Conservation (phyloP, 1,140 invertebrate species). For the Linepithema humile region DNA sequence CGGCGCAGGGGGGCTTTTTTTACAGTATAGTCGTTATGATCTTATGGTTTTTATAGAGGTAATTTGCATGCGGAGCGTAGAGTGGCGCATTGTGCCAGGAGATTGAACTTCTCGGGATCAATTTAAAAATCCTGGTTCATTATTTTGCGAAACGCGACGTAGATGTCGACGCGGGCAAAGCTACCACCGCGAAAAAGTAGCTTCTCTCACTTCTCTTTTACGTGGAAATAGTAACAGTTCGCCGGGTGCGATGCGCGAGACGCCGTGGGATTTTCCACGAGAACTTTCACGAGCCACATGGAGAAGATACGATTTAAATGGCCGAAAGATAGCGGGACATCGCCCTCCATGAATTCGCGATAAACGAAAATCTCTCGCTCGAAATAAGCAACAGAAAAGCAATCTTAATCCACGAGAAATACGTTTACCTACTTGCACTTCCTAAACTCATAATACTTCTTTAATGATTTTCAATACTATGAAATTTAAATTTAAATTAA, state of each 20-base stretch:
- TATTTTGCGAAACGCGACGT: slow-evolving; percentile 56
- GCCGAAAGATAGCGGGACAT: not conserved
- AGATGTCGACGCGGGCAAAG: slow-evolving; percentile 25
- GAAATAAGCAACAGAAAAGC: not conserved
- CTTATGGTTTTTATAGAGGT: slow-evolving; percentile 70
- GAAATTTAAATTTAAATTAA: not conserved
- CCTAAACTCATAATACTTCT: not conserved
- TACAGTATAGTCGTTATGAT: slow-evolving; percentile 28
- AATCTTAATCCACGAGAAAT: not conserved
- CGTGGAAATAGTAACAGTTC: slow-evolving; percentile 22
- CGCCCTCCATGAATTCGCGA: not conserved
- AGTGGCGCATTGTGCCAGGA: slow-evolving; percentile 66
- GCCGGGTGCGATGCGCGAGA: not conserved
- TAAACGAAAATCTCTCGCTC: not conserved
- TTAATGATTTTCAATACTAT: not conserved
- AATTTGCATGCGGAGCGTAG: slow-evolving; percentile 72
- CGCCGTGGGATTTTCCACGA: not conserved
- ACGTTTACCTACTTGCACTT: not conserved
- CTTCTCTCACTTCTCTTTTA: slow-evolving; percentile 28
- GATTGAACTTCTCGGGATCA: slow-evolving; percentile 70
- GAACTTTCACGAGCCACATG: not conserved
- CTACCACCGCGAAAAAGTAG: slow-evolving; percentile 22
- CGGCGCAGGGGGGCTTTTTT: not conserved
- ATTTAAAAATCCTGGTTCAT: slow-evolving; percentile 67
- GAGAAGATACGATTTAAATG: slow-evolving; percentile 28